phyloP scores from a whole-genome alignment of 2,113 vertebrate species.

The Dasyprocta punctata region DNA sequence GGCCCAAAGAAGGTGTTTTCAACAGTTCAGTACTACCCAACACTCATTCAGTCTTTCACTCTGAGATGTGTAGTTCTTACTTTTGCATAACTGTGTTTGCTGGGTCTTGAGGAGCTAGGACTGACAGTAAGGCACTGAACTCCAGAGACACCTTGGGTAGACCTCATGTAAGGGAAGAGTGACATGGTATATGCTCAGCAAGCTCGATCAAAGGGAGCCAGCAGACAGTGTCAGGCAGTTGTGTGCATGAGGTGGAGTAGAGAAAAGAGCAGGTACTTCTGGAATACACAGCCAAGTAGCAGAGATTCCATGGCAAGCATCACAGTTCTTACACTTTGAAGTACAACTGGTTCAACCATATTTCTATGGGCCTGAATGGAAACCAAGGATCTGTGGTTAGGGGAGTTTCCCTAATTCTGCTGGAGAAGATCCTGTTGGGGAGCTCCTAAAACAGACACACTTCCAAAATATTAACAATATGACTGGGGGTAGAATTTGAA shows the following conservation, averaged over 20 bases:
- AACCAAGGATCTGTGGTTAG: neutral
- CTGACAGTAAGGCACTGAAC: neutral
- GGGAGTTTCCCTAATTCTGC: neutral
- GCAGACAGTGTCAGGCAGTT: neutral
- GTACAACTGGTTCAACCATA: neutral
- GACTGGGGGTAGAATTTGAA: neutral
- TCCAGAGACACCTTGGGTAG: neutral
- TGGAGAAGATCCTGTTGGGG: neutral
- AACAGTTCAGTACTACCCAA: neutral
- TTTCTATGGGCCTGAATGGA: neutral
- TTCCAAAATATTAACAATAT: conserved; percentile 21
- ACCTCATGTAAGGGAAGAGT: neutral
- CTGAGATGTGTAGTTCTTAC: neutral
- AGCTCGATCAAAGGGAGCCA: neutral
- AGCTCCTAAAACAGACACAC: neutral
- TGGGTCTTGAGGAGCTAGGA: neutral
- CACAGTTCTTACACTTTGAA: neutral
- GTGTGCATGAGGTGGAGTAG: neutral
- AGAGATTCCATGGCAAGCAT: neutral
- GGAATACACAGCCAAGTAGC: neutral
- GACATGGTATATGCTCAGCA: neutral
- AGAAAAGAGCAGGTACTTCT: neutral
- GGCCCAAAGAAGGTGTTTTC: neutral
- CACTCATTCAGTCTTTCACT: neutral
- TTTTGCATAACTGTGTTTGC: neutral